Conservation (phyloP, 2,888 invertebrate genomes). For the Hirtodrosophila trivittata region DNA sequence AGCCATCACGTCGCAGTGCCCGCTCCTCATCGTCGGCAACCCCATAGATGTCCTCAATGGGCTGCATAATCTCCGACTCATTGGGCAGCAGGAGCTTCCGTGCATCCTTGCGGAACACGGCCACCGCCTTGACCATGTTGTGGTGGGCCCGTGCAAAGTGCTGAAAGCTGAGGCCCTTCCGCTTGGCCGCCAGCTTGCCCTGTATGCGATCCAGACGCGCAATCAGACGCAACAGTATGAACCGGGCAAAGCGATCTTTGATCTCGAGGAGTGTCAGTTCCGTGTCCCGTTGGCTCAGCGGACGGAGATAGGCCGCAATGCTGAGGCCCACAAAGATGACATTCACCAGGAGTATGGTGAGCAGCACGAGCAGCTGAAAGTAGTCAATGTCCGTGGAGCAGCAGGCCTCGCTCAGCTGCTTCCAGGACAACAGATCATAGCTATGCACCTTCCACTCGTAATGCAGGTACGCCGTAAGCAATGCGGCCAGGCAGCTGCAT, state of each 20-base stretch:
- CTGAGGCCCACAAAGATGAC: slow-evolving; percentile 55
- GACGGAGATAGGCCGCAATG: slow-evolving; percentile 56
- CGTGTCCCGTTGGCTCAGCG: slow-evolving; percentile 43
- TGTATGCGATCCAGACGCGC: slow-evolving; percentile 80
- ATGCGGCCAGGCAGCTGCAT: slow-evolving; percentile 49
- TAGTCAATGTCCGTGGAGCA: slow-evolving; percentile 43
- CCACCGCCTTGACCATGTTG: slow-evolving; percentile 78
- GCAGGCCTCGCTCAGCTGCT: slow-evolving; percentile 37
- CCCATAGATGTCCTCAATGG: slow-evolving; percentile 80
- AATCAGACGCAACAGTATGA: slow-evolving; percentile 78
- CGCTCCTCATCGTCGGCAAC: slow-evolving; percentile 76
- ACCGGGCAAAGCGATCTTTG: slow-evolving; percentile 82
- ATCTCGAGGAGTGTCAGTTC: slow-evolving; percentile 73
- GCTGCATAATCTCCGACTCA: slow-evolving; percentile 78
- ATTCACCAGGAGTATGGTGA: slow-evolving; percentile 63
- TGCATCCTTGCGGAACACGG: slow-evolving; percentile 82
- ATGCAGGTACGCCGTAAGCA: slow-evolving; percentile 71
- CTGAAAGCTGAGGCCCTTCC: slow-evolving; percentile 43
- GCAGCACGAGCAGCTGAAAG: slow-evolving; percentile 60
- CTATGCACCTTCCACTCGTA: slow-evolving; percentile 66
- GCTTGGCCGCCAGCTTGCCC: slow-evolving; percentile 61
- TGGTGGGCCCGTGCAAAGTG: slow-evolving; percentile 78
- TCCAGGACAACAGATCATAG: slow-evolving; percentile 72
- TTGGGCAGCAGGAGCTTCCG: slow-evolving; percentile 79
- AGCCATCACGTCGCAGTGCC: slow-evolving; percentile 62